Base-by-base conservation (phyloP, 64 coral and sea anemone genomes). In the Pachyseris speciosa region DNA sequence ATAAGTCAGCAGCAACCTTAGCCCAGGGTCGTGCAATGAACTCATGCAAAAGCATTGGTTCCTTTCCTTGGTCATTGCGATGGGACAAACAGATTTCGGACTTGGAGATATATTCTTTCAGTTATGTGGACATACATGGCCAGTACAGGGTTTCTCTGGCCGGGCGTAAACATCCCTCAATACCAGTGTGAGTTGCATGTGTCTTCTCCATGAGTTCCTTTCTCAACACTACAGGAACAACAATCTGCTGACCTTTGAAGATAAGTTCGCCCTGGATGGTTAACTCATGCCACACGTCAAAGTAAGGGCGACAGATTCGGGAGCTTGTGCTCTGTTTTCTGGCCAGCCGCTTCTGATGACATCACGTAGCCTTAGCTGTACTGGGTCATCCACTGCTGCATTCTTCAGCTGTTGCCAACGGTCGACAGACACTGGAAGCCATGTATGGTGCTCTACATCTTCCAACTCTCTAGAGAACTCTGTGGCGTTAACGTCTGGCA, bases 171-270 rank as follows among this genome's bases (percentile, higher is more conserved):
- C 51, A 64, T 37, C 70, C 37, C 9, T 89, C 86, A 19, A 75
- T 77, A 9, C 72, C 72, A 58, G 77, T 75, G 42, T 89, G 86
- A 16, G 72, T 65, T 0, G 51, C 30, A 31, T 77, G 86, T n/a
- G 38, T 75, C 73, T 89, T 75, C 31, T 89, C 86, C 52, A 76
- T 89, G 5, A 89, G 45, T 37, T 75, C 72, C 32, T 78, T 89
- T 15, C 72, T 61, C 7, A 77, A 5, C 26, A 55, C 53, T 78
- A 7, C 17, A 45, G 86, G 86, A 38, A 89, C 86, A 29, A 85
- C 24, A 34, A 85, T 26, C 51, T 66, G 77, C 13, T 58, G 74
- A 1, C 42, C 74, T 22, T 78, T 78, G 40, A 78, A 78, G 22
- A 51, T 47, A 49, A 25, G 74, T 12, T 78, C 74, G 15, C 50